Base-by-base conservation (phyloP, 2,797 vertebrate genomes). In the Salarias fasciatus region DNA sequence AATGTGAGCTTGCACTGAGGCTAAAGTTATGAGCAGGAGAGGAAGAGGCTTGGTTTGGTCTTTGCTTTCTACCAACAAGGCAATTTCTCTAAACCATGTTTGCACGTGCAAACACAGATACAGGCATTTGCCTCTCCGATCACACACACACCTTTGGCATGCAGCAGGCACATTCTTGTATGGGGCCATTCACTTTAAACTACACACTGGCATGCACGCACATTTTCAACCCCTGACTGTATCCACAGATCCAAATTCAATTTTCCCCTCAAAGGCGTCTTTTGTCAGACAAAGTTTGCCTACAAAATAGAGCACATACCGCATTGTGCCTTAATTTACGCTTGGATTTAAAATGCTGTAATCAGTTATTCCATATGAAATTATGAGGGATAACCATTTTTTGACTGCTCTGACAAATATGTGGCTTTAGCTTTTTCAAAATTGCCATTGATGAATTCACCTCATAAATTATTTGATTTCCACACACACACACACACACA, bases 221-320 rank as follows among this genome's bases (percentile, higher is more conserved):
- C 13, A 51, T 78, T 76, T 75, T 35, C 43, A 67, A 81, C 75
- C 77, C 72, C 69, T 75, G 77, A 87, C 83, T 67, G 46, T 47
- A 57, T 63, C 61, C 46, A 52, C 41, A 54, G 63, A 72, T 67
- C 40, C 30, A 81, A 79, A 89, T 87, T 79, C 62, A 77, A 83
- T 82, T 84, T 81, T 83, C 57, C 45, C 48, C 57, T 88, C 63
- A 89, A 88, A 86, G 71, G 55, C n/a, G 12, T 42, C 62, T 68
- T 88, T 87, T 91, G 84, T 89, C 31, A 0, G 48, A 43, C 35
- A 30, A 75, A 46, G 43, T 71, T 63, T 68, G 55, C 69, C 45
- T 36, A 13, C 64, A 35, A 80, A 80, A 48, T 45, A 36, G 52
- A 63, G 62, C 11, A 63, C 66, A 56, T 74, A 53, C 64, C 52